Evolutionary conservation across 1,140 invertebrate species (phyloP).

Genomic region (Phortica variegata): DNA sequence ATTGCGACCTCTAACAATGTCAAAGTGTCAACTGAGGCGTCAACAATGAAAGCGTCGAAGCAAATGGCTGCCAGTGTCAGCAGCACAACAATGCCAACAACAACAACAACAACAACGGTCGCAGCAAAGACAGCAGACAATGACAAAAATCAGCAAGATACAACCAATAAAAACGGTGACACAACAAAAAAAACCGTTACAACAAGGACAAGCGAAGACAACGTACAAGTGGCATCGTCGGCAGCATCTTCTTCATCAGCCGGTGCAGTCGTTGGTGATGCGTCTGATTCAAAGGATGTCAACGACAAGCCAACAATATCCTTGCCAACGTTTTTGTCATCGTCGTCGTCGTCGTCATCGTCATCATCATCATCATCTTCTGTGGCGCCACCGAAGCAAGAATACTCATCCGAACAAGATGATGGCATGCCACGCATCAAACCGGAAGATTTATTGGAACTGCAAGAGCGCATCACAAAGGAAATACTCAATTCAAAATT

Average conservation of each 20-base stretch:
- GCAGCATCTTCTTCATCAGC: too few species aligned
- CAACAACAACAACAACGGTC: conserved; percentile 12
- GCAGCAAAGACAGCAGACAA: conserved; percentile 7
- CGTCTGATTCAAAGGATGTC: conserved; percentile 1
- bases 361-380: conserved; percentile 2
- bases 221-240: too few species aligned
- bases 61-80: too few species aligned
- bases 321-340: conserved; percentile 3
- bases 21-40: not conserved
- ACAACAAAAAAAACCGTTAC: conserved; percentile 21
- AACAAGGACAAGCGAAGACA: not conserved
- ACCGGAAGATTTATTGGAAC: conserved; percentile 44
- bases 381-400: conserved; percentile 12
- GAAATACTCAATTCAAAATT: conserved; percentile 55
- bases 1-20: conserved; percentile 3
- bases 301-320: not conserved
- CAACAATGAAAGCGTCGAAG: not conserved
- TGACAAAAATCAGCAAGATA: conserved; percentile 10
- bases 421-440: conserved; percentile 25
- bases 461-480: conserved; percentile 51
- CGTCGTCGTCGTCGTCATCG: not conserved
- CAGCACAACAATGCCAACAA: conserved; percentile 5
- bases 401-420: conserved; percentile 9
- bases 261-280: not conserved
- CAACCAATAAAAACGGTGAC: too few species aligned